A percentile compares a stretch with the other conserved stretches of the same genome.
These are phyloP conservation scores for Cybosia mesomella DNA, from an alignment of 2,888 invertebrate species.

Conservation along the genomic window DNA sequence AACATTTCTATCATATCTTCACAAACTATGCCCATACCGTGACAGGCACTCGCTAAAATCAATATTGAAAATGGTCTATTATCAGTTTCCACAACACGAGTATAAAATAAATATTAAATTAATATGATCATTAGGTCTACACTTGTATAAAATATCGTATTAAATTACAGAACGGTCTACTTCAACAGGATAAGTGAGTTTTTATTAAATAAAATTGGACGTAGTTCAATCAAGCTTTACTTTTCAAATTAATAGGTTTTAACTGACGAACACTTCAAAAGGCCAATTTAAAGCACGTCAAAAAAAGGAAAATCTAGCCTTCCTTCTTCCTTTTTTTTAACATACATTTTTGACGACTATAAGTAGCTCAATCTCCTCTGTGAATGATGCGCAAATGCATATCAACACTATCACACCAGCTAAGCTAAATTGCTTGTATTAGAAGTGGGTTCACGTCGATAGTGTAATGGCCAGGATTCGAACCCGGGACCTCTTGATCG, in stretches of 20 bases:
- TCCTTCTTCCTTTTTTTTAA: too few relatives aligned
- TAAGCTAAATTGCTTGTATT: too few relatives aligned
- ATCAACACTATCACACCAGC: too few relatives aligned
- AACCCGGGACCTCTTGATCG: too few relatives aligned
- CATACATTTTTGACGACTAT: too few relatives aligned
- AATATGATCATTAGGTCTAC: slow-evolving; percentile 26
- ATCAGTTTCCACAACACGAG: too few relatives aligned
- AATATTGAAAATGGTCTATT: neutral
- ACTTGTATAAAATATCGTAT: neutral
- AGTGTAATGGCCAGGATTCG: too few relatives aligned
- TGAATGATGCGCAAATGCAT: too few relatives aligned
- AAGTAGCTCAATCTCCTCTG: too few relatives aligned
- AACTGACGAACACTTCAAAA: slow-evolving; percentile 16
- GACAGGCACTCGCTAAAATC: neutral
- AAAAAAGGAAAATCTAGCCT: neutral
- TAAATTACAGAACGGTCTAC: slow-evolving; percentile 39
- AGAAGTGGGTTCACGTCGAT: too few relatives aligned
- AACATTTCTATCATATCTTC: neutral
- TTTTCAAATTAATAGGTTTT: slow-evolving; percentile 66
- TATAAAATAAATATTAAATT: neutral
- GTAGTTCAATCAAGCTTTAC: slow-evolving; percentile 66
- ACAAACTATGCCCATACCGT: neutral
- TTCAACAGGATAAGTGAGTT: slow-evolving; percentile 53
- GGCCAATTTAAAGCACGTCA: slow-evolving; percentile 8
- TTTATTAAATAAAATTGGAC: slow-evolving; percentile 62